phyloP scores from a whole-genome alignment of 2,797 vertebrate genomes.

The Hypotaenidia philippensis region DNA sequence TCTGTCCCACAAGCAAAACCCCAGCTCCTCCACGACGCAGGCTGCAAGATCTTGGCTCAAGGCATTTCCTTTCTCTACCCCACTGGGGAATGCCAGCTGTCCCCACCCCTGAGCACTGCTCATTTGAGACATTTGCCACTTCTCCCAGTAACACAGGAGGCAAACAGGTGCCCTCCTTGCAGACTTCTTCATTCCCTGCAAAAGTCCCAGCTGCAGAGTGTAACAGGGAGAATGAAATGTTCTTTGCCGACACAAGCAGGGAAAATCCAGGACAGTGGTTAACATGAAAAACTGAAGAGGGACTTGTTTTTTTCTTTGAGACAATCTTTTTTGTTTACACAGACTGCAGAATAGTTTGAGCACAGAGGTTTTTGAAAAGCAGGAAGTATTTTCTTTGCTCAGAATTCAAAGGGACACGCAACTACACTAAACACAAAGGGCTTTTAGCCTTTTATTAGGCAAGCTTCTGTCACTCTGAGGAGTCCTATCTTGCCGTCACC shows the following conservation, averaged over 20 bases:
- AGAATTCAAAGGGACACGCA: background rate
- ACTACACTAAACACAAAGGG: background rate
- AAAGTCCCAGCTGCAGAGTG: background rate
- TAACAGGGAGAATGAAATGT: background rate
- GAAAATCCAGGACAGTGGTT: background rate
- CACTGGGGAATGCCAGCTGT: background rate
- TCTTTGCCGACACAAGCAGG: background rate
- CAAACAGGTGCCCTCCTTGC: rapidly evolving
- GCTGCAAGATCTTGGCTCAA: background rate
- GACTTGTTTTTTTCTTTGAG: background rate
- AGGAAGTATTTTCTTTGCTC: background rate
- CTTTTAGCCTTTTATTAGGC: background rate
- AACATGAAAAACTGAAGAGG: background rate
- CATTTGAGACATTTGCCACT: background rate
- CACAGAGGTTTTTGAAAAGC: background rate
- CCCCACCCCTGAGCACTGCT: background rate
- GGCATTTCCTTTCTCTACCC: background rate
- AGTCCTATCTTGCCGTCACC: background rate
- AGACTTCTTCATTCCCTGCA: background rate
- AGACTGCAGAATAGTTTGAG: background rate
- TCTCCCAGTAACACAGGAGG: background rate
- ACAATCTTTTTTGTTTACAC: background rate
- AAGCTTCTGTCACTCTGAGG: background rate
- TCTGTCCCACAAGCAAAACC: background rate
- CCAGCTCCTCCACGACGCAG: background rate